Evolutionary conservation across 2,888 invertebrate genomes (phyloP).

Genomic region (Ormyrus labotus): DNA sequence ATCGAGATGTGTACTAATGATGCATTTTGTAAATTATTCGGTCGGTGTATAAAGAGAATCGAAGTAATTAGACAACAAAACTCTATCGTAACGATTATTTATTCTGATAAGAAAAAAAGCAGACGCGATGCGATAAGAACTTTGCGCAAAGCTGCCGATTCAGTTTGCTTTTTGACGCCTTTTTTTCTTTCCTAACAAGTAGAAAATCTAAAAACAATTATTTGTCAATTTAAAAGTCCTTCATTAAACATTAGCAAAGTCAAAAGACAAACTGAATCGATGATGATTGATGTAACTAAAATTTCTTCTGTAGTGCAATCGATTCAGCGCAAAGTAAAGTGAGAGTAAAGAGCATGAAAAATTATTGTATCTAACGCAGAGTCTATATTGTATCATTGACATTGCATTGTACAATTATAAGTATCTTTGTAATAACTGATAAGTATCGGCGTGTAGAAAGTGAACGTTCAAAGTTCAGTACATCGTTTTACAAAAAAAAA

Average conservation of each 20-base stretch:
- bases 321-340: conserved; percentile 9
- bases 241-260: background rate
- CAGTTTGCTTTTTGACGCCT: background rate
- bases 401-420: conserved; percentile 62
- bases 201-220: background rate
- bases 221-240: too few species aligned
- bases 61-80: conserved; percentile 17
- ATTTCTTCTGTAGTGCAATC: conserved; percentile 24
- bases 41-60: conserved; percentile 31
- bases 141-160: background rate
- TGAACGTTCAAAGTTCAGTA: conserved; percentile 33
- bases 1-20: conserved; percentile 18
- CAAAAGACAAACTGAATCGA: background rate
- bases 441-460: conserved; percentile 42
- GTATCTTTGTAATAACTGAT: conserved; percentile 69
- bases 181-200: background rate
- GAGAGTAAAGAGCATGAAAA: conserved; percentile 58
- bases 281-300: conserved; percentile 2
- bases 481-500: conserved; percentile 24
- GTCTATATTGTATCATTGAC: conserved; percentile 73
- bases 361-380: conserved; percentile 74
- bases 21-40: conserved; percentile 45
- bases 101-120: conserved; percentile 14
- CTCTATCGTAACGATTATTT: conserved; percentile 36
- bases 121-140: background rate